phyloP scores from a whole-genome alignment of 2,113 vertebrate genomes.

The Dipodomys ordii region DNA sequence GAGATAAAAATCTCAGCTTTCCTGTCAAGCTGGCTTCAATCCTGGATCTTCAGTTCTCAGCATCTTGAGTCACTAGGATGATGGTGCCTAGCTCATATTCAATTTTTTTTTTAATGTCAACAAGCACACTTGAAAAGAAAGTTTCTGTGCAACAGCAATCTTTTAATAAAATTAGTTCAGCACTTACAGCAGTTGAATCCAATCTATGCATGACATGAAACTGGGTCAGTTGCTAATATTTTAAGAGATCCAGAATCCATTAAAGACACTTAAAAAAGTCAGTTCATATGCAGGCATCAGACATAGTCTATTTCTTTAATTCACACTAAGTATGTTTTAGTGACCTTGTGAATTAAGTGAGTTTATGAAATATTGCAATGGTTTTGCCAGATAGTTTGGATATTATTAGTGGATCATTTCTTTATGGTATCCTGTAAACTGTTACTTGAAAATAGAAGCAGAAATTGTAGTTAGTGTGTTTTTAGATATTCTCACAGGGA shows the following conservation, averaged over 20 bases:
- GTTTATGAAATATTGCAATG: not conserved
- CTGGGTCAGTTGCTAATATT: conserved; percentile 73
- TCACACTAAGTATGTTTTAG: conserved; percentile 59
- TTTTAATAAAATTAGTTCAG: conserved; percentile 79
- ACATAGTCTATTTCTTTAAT: conserved; percentile 69
- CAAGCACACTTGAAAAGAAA: conserved; percentile 45
- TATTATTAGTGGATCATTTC: not conserved
- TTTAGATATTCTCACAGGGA: conserved; percentile 47
- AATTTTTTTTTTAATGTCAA: no score
- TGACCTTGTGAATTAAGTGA: conserved; percentile 65
- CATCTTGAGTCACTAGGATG: no score
- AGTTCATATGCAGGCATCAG: conserved; percentile 65
- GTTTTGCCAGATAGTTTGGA: conserved; percentile 22
- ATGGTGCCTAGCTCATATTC: not conserved
- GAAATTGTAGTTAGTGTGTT: not conserved
- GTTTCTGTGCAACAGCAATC: conserved; percentile 64
- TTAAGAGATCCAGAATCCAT: conserved; percentile 59
- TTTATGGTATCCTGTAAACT: conserved; percentile 8
- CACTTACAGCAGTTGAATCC: conserved; percentile 68
- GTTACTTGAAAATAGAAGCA: conserved; percentile 46
- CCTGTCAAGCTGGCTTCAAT: no score
- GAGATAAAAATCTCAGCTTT: no score
- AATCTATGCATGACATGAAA: conserved; percentile 74
- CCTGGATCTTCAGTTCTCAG: no score
- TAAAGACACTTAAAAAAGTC: conserved; percentile 72